Conservation (phyloP, 1,140 invertebrate genomes). For the Coenobita brevimanus region DNA sequence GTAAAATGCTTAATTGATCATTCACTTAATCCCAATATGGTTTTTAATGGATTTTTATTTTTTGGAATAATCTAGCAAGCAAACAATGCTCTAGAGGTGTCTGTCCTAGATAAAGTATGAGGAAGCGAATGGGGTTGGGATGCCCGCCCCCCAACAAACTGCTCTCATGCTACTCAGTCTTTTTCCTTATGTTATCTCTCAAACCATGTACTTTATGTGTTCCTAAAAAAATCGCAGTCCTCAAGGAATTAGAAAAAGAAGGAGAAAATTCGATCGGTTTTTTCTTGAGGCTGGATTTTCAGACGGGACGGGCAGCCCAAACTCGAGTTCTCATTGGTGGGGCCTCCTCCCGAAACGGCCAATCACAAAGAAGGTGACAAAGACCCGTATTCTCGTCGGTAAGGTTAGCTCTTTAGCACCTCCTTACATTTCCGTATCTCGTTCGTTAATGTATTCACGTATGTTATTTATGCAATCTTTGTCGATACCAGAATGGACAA, state of each 20-base stretch:
- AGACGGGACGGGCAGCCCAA: slow-evolving; percentile 59
- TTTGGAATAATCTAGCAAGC: slow-evolving; percentile 68
- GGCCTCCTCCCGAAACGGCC: slow-evolving; percentile 36
- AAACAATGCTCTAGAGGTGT: slow-evolving; percentile 67
- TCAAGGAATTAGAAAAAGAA: slow-evolving; percentile 4
- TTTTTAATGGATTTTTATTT: slow-evolving; percentile 26
- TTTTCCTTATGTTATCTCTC: no score
- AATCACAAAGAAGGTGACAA: no score
- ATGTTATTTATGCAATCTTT: no score
- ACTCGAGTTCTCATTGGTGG: slow-evolving; percentile 52
- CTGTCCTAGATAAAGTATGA: slow-evolving; percentile 65
- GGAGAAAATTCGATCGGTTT: slow-evolving; percentile 51
- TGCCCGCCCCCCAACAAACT: slow-evolving; percentile 45
- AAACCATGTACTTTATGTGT: no score
- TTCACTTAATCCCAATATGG: slow-evolving; percentile 54
- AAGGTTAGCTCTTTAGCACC: no score
- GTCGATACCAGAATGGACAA: no score
- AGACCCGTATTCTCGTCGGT: no score
- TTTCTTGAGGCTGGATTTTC: slow-evolving; percentile 47
- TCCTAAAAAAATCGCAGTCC: no score
- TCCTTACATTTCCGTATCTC: no score
- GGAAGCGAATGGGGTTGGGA: slow-evolving; percentile 58
- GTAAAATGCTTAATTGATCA: slow-evolving; percentile 59
- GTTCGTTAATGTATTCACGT: no score
- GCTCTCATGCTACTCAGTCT: slow-evolving; percentile 28